phyloP scores from a whole-genome alignment of 2,888 invertebrate genomes.

The Andrena flavipes region DNA sequence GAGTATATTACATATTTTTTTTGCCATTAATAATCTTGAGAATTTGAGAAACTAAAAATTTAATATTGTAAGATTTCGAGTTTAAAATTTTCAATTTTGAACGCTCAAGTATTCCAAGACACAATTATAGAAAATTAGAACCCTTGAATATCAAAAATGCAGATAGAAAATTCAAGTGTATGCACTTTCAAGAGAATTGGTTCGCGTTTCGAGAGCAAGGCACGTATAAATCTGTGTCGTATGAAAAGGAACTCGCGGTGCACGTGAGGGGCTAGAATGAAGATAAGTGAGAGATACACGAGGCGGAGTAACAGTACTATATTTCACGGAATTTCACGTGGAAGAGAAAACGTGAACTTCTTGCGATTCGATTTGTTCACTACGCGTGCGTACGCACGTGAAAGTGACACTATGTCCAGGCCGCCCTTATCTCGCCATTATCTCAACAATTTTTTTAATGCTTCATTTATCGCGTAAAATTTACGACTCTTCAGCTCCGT shows the following conservation, averaged over 20 bases:
- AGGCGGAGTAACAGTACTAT: slow-evolving; percentile 27
- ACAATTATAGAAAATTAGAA: background rate
- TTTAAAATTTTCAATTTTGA: background rate
- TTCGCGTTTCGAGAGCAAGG: background rate
- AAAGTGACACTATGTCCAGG: slow-evolving; percentile 14
- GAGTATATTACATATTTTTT: background rate
- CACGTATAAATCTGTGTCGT: slow-evolving; percentile 1
- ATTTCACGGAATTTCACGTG: slow-evolving; percentile 37
- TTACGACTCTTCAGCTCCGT: background rate
- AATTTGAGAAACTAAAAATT: background rate
- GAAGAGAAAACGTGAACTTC: slow-evolving; percentile 36
- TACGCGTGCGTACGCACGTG: slow-evolving; percentile 5
- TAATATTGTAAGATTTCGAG: background rate
- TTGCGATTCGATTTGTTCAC: slow-evolving; percentile 20
- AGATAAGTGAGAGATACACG: slow-evolving; percentile 35
- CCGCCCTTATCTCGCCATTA: slow-evolving; percentile 10
- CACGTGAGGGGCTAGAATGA: slow-evolving; percentile 17
- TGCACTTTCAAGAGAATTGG: background rate
- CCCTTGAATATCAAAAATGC: background rate
- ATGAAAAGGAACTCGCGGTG: background rate
- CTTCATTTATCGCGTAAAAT: background rate
- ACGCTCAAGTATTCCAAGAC: no score
- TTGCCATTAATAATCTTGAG: background rate
- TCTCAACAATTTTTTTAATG: slow-evolving; percentile 8
- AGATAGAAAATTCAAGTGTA: background rate